Evolutionary conservation across 2,113 vertebrate species (phyloP), one percentile per base, ranked within the genome.

Genomic region (Accipiter cooperii): DNA sequence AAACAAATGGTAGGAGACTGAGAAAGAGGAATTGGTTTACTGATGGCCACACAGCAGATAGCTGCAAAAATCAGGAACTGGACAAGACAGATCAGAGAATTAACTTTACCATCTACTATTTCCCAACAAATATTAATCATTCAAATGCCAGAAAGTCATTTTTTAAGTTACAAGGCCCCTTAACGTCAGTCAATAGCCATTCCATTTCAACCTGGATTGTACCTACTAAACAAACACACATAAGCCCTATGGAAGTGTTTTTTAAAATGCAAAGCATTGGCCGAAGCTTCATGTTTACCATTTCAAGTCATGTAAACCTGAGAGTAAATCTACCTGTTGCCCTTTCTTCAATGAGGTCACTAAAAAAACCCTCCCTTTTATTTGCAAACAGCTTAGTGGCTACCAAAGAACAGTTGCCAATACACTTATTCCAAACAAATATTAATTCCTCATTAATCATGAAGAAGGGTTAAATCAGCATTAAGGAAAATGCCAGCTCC

Each of bases 281-380:
- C 95, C 96, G 58, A 66, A 93, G 78, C 91, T 97, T 93, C 49
- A 2, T 97, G 91, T 97, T 98, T 98, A 97, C 90, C 57, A 65
- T 97, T 95, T 90, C 40, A 60, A 76, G 75, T 49, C 90, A 52
- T 87, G 90, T 84, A 96, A 97, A 98, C 93, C 87, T 95, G 95
- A 97, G 98, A 98, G 97, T 95, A 94, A 97, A 95, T 94, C 96
- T 97, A 98, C 98, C 98, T 98, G 98, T 97, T 79, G 63, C 54
- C 89, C 88, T 96, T 66, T 97, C 97, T 98, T 95, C 94, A 70
- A 2, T 87, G 83, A 97, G 94, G 95, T 97, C 96, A 93, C 80
- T 54, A 71, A 91, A 97, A 97, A 84, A 83, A 70, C 2, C 7
- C 75, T 95, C 90, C 95, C 85, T 93, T 91, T 76, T 98, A 89